Evolutionary conservation across 2,797 vertebrate genomes (phyloP).

Genomic region (Coccyzus lansbergi): DNA sequence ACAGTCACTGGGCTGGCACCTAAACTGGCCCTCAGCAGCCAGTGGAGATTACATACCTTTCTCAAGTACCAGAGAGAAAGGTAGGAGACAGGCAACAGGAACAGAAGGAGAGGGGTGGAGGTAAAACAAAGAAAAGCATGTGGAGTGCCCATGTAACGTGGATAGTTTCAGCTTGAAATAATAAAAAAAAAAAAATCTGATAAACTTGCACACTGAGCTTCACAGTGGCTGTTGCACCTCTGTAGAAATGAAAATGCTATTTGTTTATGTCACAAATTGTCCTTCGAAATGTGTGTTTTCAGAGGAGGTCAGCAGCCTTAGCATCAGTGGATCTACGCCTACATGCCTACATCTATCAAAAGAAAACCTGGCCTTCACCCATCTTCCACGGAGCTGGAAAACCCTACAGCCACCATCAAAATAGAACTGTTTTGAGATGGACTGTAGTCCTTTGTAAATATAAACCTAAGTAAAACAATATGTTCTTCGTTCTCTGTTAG

Average conservation of each 20-base stretch:
- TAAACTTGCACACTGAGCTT: background rate
- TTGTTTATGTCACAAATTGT: background rate
- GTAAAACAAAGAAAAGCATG: background rate
- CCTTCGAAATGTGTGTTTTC: background rate
- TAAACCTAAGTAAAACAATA: background rate
- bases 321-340: background rate
- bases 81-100: background rate
- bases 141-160: background rate
- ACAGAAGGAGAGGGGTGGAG: background rate
- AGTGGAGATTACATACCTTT: background rate
- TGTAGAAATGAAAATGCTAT: background rate
- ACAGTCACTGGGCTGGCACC: background rate
- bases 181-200: background rate
- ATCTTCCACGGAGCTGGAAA: background rate
- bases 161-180: background rate
- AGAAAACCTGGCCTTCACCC: background rate
- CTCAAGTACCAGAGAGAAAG: background rate
- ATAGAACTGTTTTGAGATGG: background rate
- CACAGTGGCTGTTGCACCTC: background rate
- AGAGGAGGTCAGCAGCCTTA: background rate
- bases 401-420: background rate
- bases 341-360: background rate
- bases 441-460: background rate
- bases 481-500: background rate
- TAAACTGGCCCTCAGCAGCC: background rate